A percentile compares a stretch with the other conserved stretches of the same genome.
phyloP scores from a whole-genome alignment of 1,140 invertebrate genomes.

The Acyrthosiphon pisum region DNA sequence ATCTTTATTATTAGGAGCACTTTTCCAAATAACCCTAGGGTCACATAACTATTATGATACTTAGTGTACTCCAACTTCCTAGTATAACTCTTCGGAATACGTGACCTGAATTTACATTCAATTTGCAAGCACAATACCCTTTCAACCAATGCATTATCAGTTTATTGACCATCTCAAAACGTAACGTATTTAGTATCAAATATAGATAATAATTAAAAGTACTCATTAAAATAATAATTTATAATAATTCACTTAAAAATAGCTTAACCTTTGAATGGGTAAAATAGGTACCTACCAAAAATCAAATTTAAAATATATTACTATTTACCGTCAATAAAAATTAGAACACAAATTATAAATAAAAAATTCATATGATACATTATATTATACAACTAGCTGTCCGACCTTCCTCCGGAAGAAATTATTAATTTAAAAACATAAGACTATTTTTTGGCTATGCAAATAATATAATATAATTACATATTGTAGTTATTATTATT shows the following conservation, averaged over 20 bases:
- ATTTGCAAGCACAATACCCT: background rate
- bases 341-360: background rate
- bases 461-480: too few species aligned
- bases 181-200: background rate
- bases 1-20: background rate
- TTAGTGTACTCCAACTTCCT: background rate
- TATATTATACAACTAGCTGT: too few species aligned
- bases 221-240: background rate
- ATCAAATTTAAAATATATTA: background rate
- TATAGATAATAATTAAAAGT: background rate
- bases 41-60: slow-evolving; percentile 2
- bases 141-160: background rate
- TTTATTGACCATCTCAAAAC: background rate
- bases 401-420: too few species aligned
- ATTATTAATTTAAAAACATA: too few species aligned
- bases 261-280: background rate
- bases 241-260: background rate
- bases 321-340: background rate
- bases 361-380: background rate
- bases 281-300: background rate
- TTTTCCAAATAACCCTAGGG: background rate
- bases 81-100: background rate
- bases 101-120: background rate
- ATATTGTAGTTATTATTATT: too few species aligned
- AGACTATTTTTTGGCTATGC: too few species aligned